phyloP scores from a whole-genome alignment of 2,888 invertebrate species.

The Calameuta filiformis region DNA sequence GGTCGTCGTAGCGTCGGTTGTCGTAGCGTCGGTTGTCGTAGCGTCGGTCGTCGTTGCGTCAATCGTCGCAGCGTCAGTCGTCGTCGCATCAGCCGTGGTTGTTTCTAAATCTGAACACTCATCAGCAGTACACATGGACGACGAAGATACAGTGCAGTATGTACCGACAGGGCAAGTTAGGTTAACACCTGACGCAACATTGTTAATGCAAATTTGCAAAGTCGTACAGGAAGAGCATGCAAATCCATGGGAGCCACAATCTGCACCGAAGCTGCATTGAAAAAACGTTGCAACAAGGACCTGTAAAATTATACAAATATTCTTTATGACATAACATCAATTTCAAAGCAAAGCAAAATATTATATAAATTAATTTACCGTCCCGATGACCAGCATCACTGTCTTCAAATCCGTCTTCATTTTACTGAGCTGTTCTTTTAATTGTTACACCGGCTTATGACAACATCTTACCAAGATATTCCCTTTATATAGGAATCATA shows the following conservation, averaged over 20 bases:
- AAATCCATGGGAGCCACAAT: constrained; percentile 9
- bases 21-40: not conserved
- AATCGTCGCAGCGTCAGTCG: not conserved
- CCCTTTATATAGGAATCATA: not conserved
- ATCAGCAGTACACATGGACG: constrained; percentile 1
- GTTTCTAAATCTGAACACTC: constrained; percentile 2
- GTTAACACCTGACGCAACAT: not conserved
- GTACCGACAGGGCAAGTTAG: constrained; percentile 12
- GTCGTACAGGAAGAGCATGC: constrained; percentile 10
- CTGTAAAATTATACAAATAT: not conserved
- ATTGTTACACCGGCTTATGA: not conserved
- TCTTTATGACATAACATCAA: not conserved
- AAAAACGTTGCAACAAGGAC: not conserved
- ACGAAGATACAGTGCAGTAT: constrained; percentile 9
- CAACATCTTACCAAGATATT: not conserved
- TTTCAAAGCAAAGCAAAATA: not conserved
- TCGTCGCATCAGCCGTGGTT: not conserved
- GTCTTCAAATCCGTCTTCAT: not conserved
- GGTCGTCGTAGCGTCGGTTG: not conserved
- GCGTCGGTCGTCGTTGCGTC: not conserved
- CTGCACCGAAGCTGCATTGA: not conserved
- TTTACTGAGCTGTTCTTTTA: not conserved
- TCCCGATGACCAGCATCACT: not conserved
- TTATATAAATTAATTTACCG: not conserved
- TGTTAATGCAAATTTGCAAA: constrained; percentile 4